These are phyloP conservation scores for Sylvilagus bachmani DNA, from an alignment of 2,113 vertebrate genomes.

Conservation along the genomic window DNA sequence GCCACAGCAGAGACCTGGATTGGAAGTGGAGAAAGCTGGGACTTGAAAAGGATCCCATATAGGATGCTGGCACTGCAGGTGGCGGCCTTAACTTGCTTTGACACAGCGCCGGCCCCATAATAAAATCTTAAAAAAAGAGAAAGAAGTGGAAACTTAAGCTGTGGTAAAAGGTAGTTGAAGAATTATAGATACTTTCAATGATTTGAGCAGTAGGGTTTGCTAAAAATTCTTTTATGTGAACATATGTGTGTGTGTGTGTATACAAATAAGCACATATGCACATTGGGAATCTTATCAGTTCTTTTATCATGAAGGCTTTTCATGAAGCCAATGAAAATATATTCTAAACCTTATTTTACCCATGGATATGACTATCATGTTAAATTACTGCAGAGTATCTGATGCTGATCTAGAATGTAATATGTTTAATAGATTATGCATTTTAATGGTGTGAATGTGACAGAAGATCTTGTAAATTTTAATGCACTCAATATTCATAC, in stretches of 20 bases:
- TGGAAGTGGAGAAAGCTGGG: too few relatives aligned
- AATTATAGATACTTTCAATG: conserved; percentile 52
- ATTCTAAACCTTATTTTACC: conserved; percentile 48
- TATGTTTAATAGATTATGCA: conserved; percentile 7
- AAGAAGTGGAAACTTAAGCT: conserved; percentile 46
- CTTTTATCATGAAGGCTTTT: not conserved
- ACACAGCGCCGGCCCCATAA: too few relatives aligned
- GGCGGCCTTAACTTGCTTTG: too few relatives aligned
- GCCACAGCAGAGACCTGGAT: too few relatives aligned
- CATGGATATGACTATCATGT: conserved; percentile 5
- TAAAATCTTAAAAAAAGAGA: not conserved
- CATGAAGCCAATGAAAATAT: conserved; percentile 13
- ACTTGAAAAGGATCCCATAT: too few relatives aligned
- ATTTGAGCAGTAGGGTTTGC: conserved; percentile 6
- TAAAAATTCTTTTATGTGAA: not conserved
- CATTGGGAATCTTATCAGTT: not conserved
- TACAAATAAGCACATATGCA: not conserved
- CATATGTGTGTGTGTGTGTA: rapidly evolving
- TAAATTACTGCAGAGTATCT: not conserved
- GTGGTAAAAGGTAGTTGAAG: conserved; percentile 7
- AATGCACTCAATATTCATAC: conserved; percentile 3
- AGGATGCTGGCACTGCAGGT: too few relatives aligned
- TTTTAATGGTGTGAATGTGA: conserved; percentile 42
- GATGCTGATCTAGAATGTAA: conserved; percentile 24
- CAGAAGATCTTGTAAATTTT: conserved; percentile 39